phyloP scores from a whole-genome alignment of 2,113 vertebrate species.

The Mustela lutreola region DNA sequence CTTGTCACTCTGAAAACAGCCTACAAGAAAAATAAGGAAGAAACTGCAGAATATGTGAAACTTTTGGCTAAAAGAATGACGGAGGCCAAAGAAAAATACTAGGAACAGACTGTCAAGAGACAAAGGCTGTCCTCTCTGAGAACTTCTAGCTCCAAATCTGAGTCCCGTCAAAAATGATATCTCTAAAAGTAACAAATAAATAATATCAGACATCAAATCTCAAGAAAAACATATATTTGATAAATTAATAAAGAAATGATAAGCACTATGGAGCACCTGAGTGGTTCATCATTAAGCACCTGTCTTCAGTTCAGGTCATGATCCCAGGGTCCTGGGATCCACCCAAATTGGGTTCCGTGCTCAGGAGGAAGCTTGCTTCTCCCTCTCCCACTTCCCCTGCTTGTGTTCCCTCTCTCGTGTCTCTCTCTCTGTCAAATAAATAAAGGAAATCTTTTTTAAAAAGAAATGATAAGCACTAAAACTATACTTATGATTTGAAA shows the following conservation, averaged over 20 bases:
- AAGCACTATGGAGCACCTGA: no score
- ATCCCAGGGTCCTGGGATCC: no score
- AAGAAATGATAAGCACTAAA: background rate
- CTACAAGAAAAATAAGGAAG: background rate
- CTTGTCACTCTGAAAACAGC: background rate
- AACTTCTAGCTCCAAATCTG: background rate
- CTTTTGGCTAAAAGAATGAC: background rate
- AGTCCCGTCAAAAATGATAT: background rate
- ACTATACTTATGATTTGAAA: background rate
- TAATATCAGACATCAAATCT: background rate
- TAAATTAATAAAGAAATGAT: background rate
- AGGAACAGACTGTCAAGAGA: background rate
- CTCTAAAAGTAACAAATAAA: background rate
- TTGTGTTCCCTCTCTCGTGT: no score
- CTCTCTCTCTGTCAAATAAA: background rate
- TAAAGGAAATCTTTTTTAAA: background rate
- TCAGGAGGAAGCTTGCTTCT: no score
- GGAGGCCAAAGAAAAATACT: background rate
- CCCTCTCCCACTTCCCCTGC: no score
- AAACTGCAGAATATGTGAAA: background rate
- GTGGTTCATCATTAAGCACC: no score
- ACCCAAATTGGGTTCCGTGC: no score
- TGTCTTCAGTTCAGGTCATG: no score
- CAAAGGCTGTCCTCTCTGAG: background rate
- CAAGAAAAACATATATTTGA: background rate